Evolutionary conservation across 2,113 vertebrate species (phyloP), one percentile per base, ranked within the genome.

Genomic region (Ibidorhyncha struthersii): DNA sequence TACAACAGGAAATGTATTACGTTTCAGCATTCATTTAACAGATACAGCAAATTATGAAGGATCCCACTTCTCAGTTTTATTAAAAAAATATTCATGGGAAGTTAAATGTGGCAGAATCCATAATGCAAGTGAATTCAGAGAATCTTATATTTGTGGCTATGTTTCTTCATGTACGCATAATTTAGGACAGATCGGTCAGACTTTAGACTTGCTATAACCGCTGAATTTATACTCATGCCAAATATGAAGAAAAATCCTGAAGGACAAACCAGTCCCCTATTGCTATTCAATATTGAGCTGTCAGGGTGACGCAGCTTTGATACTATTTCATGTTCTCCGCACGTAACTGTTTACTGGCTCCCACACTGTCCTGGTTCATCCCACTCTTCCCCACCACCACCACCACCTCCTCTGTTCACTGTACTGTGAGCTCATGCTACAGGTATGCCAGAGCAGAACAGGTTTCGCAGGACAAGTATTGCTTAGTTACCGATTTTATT

Each of bases 401-500:
- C 43, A 43, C 45, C 19, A 49, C 49, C 61, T n/a, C 74, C 71
- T 83, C 58, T 71, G 29, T 53, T 93, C 59, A 32, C 21, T n/a
- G 16, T 30, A 62, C 50, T 36, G 40, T 83, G 80, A 88, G 59
- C 55, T 96, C 65, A 90, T 18, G 63, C 55, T 86, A 20, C 61
- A 89, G 56, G 47, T 61, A 86, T 59, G 65, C 73, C 76, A 89
- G 50, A 78, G 79, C 59, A 92, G 59, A 94, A 93, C 88, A 80
- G 76, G 82, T 86, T 89, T 80, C 19, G 25, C 86, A 89, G 73
- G 80, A 26, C 13, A 9, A 81, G 27, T 56, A 88, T n/a, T 82
- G 78, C 47, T n/a, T 66, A 62, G 79, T 80, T 78, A 95, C 66
- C 73, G n/a, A 88, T 90, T 90, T 93, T 91, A 80, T 69, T 94